Evolutionary conservation across 1,140 invertebrate species (phyloP).

Genomic region (Goniozus legneri): DNA sequence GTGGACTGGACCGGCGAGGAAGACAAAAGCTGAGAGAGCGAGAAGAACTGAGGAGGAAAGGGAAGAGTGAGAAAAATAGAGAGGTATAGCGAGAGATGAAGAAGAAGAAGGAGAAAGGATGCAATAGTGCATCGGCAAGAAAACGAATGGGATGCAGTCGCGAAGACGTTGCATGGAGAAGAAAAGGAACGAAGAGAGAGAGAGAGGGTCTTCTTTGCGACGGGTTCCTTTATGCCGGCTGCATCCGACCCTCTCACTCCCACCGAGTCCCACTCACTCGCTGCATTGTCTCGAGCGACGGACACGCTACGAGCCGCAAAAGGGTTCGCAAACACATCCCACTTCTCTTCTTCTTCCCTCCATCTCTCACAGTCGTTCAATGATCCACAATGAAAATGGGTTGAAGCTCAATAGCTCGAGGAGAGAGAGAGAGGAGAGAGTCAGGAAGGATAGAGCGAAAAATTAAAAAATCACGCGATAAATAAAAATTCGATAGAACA

Average conservation of each 20-base stretch:
- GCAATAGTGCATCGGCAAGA: neutral
- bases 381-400: constrained; percentile 22
- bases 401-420: constrained; percentile 18
- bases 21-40: neutral
- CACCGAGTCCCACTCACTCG: constrained; percentile 6
- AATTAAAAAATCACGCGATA: too few species aligned
- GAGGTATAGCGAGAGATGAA: too few species aligned
- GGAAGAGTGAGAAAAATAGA: neutral
- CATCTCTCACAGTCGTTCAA: neutral
- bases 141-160: neutral
- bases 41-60: neutral
- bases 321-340: constrained; percentile 16
- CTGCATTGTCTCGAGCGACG: constrained; percentile 20
- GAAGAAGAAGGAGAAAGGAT: neutral
- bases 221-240: constrained; percentile 22
- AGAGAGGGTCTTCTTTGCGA: constrained; percentile 13
- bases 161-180: constrained; percentile 9
- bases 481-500: too few species aligned
- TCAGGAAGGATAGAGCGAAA: too few species aligned
- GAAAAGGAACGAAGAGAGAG: constrained; percentile 6
- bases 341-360: constrained; percentile 3
- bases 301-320: constrained; percentile 16
- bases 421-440: neutral
- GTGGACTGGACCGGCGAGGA: neutral
- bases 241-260: constrained; percentile 13